phyloP scores from a whole-genome alignment of 2,888 invertebrate species.

The Ophonus ardosiacus region DNA sequence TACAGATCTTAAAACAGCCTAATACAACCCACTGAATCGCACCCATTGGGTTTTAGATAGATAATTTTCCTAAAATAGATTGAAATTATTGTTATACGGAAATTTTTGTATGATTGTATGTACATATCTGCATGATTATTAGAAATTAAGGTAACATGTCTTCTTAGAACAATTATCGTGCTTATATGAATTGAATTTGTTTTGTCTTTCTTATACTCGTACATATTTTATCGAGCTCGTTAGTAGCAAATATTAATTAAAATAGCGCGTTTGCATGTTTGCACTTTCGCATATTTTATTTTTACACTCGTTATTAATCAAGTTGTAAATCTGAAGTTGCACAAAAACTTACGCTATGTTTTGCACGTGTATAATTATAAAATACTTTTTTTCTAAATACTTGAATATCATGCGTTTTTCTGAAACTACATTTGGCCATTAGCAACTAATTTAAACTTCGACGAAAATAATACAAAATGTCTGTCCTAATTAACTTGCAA shows the following conservation, averaged over 20 bases:
- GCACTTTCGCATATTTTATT: not conserved
- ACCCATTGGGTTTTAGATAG: no score
- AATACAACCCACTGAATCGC: no score
- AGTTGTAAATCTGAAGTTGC: constrained; percentile 19
- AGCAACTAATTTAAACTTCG: not conserved
- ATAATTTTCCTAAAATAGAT: no score
- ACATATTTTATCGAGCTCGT: not conserved
- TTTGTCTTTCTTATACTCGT: no score
- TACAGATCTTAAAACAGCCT: no score
- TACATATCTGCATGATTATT: no score
- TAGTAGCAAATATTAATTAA: constrained; percentile 25
- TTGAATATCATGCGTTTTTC: not conserved
- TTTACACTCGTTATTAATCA: constrained; percentile 23
- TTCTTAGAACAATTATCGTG: no score
- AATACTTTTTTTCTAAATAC: not conserved
- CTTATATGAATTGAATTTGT: no score
- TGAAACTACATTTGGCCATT: not conserved
- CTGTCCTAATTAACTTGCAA: not conserved
- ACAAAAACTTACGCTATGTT: not conserved
- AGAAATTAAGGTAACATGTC: no score
- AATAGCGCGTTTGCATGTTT: not conserved
- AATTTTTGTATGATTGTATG: no score
- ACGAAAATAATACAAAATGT: not conserved
- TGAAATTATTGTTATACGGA: no score
- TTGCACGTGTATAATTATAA: not conserved